These are phyloP conservation scores for Staurois parvus DNA, from an alignment of 2,797 vertebrate species.

Conservation along the genomic window DNA sequence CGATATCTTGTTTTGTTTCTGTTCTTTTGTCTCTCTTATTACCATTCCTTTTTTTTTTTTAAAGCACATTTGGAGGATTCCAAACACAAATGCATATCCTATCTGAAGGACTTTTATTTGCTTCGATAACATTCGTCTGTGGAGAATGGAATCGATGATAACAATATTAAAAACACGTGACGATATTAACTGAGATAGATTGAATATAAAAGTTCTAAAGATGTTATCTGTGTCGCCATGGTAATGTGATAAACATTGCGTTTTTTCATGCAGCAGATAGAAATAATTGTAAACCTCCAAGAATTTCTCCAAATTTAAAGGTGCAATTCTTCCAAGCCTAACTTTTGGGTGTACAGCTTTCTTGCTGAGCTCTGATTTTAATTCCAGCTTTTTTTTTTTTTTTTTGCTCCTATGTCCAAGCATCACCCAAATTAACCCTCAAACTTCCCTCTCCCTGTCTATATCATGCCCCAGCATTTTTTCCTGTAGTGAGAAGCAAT, in stretches of 20 bases:
- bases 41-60: conserved; percentile 34
- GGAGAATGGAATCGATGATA: conserved; percentile 30
- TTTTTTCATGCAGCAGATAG: not conserved
- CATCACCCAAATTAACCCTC: too few species aligned
- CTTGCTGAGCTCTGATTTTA: too few species aligned
- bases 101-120: conserved; percentile 49
- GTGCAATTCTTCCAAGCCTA: not conserved
- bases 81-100: conserved; percentile 33
- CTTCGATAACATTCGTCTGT: conserved; percentile 32
- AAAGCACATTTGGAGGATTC: conserved; percentile 23
- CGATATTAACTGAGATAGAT: conserved; percentile 45
- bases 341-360: not conserved
- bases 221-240: conserved; percentile 1
- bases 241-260: not conserved
- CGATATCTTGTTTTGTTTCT: conserved; percentile 54
- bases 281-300: not conserved
- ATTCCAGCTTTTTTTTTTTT: too few species aligned
- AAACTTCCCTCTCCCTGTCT: too few species aligned
- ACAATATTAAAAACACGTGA: conserved; percentile 56
- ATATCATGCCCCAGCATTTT: too few species aligned
- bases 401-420: too few species aligned
- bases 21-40: conserved; percentile 60
- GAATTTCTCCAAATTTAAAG: not conserved
- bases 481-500: too few species aligned
- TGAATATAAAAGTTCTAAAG: conserved; percentile 4